These are phyloP conservation scores for Monodelphis domestica DNA, from an alignment of 2,797 vertebrate species.

Conservation along the genomic window DNA sequence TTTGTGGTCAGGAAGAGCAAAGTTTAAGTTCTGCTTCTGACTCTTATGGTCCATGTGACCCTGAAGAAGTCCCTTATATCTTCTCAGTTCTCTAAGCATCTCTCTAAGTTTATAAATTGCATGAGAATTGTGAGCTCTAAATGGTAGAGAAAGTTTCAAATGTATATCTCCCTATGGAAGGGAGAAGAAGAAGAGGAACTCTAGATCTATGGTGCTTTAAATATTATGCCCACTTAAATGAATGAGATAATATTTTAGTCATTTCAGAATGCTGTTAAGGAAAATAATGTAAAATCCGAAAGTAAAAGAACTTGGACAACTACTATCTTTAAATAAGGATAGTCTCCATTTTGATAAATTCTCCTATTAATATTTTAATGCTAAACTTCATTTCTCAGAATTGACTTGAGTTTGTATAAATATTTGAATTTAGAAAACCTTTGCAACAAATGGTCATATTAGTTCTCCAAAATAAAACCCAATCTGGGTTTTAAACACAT, in stretches of 20 bases:
- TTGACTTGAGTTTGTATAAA: neutral
- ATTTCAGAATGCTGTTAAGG: neutral
- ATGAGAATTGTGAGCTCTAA: neutral
- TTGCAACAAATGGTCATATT: neutral
- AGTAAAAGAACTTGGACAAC: accelerated
- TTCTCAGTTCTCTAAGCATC: neutral
- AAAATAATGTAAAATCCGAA: neutral
- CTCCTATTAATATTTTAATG: neutral
- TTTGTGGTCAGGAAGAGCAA: neutral
- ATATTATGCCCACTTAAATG: accelerated
- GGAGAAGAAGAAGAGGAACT: neutral
- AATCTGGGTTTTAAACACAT: conserved; percentile 8
- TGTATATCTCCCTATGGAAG: neutral
- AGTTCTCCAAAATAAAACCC: conserved; percentile 23
- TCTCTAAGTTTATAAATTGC: neutral
- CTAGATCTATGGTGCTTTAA: accelerated
- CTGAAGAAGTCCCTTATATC: neutral
- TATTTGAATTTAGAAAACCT: neutral
- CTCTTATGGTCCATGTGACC: neutral
- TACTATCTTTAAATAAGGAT: too few species aligned
- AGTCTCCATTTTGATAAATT: neutral
- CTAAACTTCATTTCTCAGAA: neutral
- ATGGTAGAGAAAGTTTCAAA: neutral
- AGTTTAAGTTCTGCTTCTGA: neutral
- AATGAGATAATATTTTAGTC: accelerated